phyloP scores from a whole-genome alignment of 2,113 vertebrate species.

The Cyprinodon tularosa region DNA sequence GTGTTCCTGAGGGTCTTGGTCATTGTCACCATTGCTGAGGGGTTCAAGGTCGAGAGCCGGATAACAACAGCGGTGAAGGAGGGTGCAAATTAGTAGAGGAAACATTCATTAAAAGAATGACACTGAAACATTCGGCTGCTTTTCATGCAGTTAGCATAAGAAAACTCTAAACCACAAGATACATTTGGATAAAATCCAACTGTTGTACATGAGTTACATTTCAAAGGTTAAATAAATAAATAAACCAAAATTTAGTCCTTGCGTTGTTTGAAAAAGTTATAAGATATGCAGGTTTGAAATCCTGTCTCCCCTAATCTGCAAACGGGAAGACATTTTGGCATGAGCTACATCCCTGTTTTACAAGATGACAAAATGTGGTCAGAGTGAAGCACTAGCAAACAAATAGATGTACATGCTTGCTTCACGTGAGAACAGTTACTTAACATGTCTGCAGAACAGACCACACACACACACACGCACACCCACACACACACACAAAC shows the following conservation, averaged over 20 bases:
- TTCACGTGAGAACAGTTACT: constrained; percentile 56
- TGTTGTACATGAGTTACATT: neutral
- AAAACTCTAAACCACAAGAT: neutral
- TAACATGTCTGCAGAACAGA: constrained; percentile 51
- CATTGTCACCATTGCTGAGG: constrained; percentile 49
- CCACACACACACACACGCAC: constrained; percentile 60
- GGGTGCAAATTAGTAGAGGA: neutral
- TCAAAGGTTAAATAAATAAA: neutral
- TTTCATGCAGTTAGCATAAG: neutral
- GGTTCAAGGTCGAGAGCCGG: constrained; percentile 72
- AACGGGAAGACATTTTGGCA: neutral
- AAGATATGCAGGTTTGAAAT: constrained; percentile 14
- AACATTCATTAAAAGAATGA: neutral
- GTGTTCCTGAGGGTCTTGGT: constrained; percentile 44
- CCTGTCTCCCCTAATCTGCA: neutral
- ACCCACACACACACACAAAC: constrained; percentile 39
- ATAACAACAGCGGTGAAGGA: constrained; percentile 11
- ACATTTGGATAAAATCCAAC: neutral
- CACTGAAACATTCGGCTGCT: neutral
- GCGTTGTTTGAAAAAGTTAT: constrained; percentile 18
- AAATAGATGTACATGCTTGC: constrained; percentile 28
- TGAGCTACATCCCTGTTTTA: neutral
- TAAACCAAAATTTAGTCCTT: neutral
- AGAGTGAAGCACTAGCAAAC: constrained; percentile 26
- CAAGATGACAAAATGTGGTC: constrained; percentile 12